Percentiles rank a stretch among this genome's conserved stretches.
Conservation (phyloP, 2,797 vertebrate species). For the Sternarchorhynchus goeldii region DNA sequence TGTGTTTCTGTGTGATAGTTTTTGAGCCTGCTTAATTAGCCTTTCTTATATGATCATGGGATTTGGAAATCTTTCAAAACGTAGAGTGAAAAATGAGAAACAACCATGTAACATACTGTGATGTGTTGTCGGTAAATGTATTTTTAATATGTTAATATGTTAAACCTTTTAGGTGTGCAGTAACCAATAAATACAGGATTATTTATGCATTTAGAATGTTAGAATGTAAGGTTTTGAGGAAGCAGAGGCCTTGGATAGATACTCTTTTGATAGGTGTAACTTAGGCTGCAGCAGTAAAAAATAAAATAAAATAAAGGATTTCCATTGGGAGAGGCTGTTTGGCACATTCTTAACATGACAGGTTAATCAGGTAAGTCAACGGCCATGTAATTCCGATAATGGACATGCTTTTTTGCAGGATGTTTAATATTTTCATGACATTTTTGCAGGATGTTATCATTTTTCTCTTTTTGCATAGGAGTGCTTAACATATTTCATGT, state of each 20-base stretch:
- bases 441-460: too few species aligned
- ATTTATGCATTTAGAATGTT: conserved; percentile 6
- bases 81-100: neutral
- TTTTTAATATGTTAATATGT: neutral
- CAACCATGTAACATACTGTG: neutral
- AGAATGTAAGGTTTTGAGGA: conserved; percentile 4
- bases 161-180: neutral
- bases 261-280: conserved; percentile 29
- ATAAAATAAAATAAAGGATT: conserved; percentile 1
- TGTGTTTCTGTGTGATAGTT: neutral
- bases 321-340: neutral
- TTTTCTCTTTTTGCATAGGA: neutral
- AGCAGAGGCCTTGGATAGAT: conserved; percentile 11
- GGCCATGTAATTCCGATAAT: conserved; percentile 29
- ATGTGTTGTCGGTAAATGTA: neutral
- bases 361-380: conserved; percentile 29
- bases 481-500: neutral
- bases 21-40: conserved; percentile 2
- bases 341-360: conserved; percentile 16
- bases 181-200: neutral
- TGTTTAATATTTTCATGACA: neutral
- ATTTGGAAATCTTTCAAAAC: neutral
- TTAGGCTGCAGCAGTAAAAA: conserved; percentile 6
- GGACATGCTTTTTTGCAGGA: conserved; percentile 1
- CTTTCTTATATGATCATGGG: neutral